Conservation (phyloP, 2,797 vertebrate species). For the Hemibagrus guttatus region DNA sequence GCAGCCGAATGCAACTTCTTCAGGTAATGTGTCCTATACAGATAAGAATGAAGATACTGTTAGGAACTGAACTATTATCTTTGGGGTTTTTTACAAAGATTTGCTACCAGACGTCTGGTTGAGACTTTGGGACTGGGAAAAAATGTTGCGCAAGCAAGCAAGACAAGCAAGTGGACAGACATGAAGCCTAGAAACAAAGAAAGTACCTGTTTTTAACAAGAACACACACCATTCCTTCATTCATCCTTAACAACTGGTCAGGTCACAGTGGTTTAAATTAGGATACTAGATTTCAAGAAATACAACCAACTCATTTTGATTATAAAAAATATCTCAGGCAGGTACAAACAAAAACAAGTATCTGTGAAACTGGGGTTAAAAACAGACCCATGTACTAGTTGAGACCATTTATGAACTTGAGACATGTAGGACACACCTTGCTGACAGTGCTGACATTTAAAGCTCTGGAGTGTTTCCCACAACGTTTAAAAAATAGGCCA, state of each 20-base stretch:
- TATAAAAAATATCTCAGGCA: neutral
- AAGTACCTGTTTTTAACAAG: neutral
- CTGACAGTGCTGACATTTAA: neutral
- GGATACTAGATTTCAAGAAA: neutral
- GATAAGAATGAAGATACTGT: neutral
- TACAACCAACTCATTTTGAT: neutral
- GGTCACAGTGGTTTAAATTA: neutral
- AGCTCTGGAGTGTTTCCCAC: neutral
- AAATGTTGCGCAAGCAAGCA: neutral
- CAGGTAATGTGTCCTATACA: neutral
- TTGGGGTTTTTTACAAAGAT: too few relatives aligned
- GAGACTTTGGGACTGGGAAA: neutral
- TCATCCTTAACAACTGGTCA: neutral
- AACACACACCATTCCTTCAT: neutral
- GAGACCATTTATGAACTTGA: neutral
- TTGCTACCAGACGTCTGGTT: neutral
- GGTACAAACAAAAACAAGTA: neutral
- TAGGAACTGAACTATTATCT: neutral
- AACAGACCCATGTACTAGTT: neutral
- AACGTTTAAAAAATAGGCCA: neutral
- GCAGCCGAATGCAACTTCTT: too few relatives aligned
- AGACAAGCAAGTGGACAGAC: neutral
- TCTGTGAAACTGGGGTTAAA: neutral
- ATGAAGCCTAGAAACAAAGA: neutral
- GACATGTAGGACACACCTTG: neutral